Percentiles rank a stretch among this genome's conserved stretches.
Evolutionary conservation across 2,797 vertebrate genomes (phyloP).

Genomic region (Coilia nasus): DNA sequence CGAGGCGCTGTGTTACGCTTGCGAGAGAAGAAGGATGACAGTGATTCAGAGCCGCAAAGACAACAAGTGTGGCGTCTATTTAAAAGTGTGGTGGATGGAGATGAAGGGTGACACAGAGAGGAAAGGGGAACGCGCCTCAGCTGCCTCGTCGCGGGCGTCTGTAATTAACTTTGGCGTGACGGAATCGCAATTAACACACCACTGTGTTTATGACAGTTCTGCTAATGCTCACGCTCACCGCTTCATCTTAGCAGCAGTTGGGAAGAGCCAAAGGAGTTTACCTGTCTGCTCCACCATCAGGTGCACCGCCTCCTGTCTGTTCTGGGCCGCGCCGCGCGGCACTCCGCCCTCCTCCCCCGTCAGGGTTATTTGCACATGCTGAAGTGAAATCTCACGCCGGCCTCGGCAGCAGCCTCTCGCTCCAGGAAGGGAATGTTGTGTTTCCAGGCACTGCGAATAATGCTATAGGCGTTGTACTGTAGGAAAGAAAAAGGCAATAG

Average conservation of each 20-base stretch:
- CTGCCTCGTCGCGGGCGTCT: slow-evolving; percentile 51
- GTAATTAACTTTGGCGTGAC: slow-evolving; percentile 69
- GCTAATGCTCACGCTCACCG: slow-evolving; percentile 30
- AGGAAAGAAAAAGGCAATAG: neutral
- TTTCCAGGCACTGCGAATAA: neutral
- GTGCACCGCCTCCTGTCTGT: slow-evolving; percentile 42
- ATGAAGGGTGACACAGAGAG: slow-evolving; percentile 72
- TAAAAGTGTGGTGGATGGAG: slow-evolving; percentile 72
- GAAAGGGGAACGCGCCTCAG: slow-evolving; percentile 60
- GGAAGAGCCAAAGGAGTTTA: slow-evolving; percentile 40
- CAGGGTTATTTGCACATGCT: slow-evolving; percentile 49
- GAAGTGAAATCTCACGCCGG: slow-evolving; percentile 50
- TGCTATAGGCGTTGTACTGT: neutral
- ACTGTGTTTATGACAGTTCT: slow-evolving; percentile 62
- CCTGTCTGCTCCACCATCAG: slow-evolving; percentile 45
- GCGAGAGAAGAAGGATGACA: slow-evolving; percentile 65
- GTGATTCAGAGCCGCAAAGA: slow-evolving; percentile 74
- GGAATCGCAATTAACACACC: slow-evolving; percentile 63
- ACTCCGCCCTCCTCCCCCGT: slow-evolving; percentile 42
- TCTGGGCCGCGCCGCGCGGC: slow-evolving; percentile 50
- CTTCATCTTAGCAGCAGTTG: slow-evolving; percentile 35
- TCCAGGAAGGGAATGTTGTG: slow-evolving; percentile 35
- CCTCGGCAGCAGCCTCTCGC: slow-evolving; percentile 38
- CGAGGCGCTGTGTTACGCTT: slow-evolving; percentile 61
- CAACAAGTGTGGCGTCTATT: slow-evolving; percentile 68